Evolutionary conservation across 2,797 vertebrate genomes (phyloP).

Genomic region (Phrynocephalus forsythii): DNA sequence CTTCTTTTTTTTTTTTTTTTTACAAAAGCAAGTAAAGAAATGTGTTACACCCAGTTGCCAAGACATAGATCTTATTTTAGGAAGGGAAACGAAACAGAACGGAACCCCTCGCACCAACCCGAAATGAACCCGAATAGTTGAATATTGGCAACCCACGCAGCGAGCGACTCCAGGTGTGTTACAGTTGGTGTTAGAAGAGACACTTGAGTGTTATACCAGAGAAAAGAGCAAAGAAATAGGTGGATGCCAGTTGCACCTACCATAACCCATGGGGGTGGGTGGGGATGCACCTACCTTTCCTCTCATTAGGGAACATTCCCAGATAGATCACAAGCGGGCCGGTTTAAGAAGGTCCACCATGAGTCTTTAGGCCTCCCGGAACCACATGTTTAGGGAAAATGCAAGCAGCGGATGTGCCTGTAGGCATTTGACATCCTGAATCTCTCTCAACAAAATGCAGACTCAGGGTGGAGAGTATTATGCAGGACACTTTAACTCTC

Average conservation of each 20-base stretch:
- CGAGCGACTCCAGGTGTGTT: conserved; percentile 48
- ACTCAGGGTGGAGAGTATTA: too few relatives aligned
- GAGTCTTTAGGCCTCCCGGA: too few relatives aligned
- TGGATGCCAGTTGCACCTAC: neutral
- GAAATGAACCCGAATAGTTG: neutral
- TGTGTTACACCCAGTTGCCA: conserved; percentile 44
- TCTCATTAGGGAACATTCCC: neutral
- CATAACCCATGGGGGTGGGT: neutral
- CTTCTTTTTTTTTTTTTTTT: neutral
- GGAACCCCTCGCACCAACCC: conserved; percentile 30
- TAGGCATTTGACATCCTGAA: too few relatives aligned
- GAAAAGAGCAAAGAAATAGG: neutral
- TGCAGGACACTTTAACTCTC: neutral
- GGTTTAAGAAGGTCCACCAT: neutral
- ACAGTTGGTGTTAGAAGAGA: conserved; percentile 58
- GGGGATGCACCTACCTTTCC: fast-evolving
- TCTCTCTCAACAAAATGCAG: too few relatives aligned
- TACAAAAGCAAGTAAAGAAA: conserved; percentile 58
- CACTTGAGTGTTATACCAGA: conserved; percentile 18
- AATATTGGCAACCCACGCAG: conserved; percentile 67
- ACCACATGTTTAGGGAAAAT: too few relatives aligned
- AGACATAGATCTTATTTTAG: conserved; percentile 29
- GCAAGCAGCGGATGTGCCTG: too few relatives aligned
- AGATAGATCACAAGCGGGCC: neutral
- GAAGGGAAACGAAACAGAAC: neutral